Evolutionary conservation across 2,888 invertebrate genomes (phyloP).

Genomic region (Agelastica alni): DNA sequence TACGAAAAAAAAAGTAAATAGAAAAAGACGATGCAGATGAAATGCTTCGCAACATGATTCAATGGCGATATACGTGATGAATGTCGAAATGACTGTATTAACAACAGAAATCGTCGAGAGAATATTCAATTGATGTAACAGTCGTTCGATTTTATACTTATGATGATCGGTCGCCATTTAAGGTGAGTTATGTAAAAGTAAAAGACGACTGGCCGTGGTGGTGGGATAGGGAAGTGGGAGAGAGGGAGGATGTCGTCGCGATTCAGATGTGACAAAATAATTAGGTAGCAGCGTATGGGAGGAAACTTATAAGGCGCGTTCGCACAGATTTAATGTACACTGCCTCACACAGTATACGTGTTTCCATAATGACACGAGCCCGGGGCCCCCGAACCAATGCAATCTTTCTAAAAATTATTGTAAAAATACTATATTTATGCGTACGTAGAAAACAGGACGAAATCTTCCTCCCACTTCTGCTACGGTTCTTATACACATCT

Average conservation of each 20-base stretch:
- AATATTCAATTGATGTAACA: constrained; percentile 23
- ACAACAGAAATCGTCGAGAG: constrained; percentile 24
- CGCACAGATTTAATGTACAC: too few species aligned
- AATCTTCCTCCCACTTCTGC: too few species aligned
- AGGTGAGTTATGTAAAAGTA: constrained; percentile 22
- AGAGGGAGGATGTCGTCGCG: constrained; percentile 10
- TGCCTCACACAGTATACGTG: too few species aligned
- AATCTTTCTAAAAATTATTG: too few species aligned
- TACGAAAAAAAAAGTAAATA: constrained; percentile 11
- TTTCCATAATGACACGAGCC: too few species aligned
- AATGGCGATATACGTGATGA: constrained; percentile 29
- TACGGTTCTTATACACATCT: too few species aligned
- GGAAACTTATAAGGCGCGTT: too few species aligned
- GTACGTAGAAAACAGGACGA: too few species aligned
- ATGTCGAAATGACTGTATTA: constrained; percentile 32
- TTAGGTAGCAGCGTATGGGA: constrained; percentile 8
- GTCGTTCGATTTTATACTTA: constrained; percentile 24
- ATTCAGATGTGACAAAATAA: constrained; percentile 20
- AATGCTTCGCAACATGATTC: constrained; percentile 20
- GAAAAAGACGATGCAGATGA: constrained; percentile 19
- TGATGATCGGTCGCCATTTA: constrained; percentile 19
- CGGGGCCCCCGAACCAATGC: too few species aligned
- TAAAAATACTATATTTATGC: too few species aligned
- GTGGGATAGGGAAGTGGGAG: too few species aligned
- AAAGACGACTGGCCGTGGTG: too few species aligned